Evolutionary conservation across 1,140 invertebrate species (phyloP), one percentile per base, ranked within the genome.

Genomic region (Drosophila grimshawi): DNA sequence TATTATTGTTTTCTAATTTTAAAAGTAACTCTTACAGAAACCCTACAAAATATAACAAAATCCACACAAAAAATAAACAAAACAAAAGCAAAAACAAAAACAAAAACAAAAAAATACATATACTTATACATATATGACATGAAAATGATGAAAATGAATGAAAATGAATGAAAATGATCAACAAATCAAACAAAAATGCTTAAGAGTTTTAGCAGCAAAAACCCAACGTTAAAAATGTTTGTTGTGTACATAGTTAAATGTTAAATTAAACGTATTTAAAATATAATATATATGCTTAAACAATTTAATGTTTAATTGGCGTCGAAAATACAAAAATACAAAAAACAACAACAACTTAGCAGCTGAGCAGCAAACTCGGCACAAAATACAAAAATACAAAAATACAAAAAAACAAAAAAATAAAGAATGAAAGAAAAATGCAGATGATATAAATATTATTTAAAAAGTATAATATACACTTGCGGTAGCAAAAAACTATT

Each of bases 401-500:
- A 29, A 57, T 0, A 33, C n/a, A 53, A 46, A 66, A 70, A 70
- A 35, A 6, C 48, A 11, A 60, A 64, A 33, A 29, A 51, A 43
- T 11, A 32, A 64, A 62, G 52, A 63, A 30, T 64, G 51, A 59
- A 10, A 62, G 59, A 66, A 67, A 71, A 35, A 68, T 70, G 19
- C 19, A 19, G 62, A 61, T 72, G 73, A 86, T 74, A 59, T 43
- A 86, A 79, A 82, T 88, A 88, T 80, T 81, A 86, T 86, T 86
- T 86, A 77, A 86, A 19, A 88, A 59, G 43, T 68, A 78, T 69
- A 78, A 61, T 74, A 63, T 76, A 76, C 53, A 88, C 81, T 85
- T 89, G 85, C 86, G 85, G 80, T 85, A 89, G 85, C 85, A 89
- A 89, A 78, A 81, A 89, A 89, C 85, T 89, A 89, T 89, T 89